Conservation (phyloP, 2,113 vertebrate species). For the Aramus guarauna region DNA sequence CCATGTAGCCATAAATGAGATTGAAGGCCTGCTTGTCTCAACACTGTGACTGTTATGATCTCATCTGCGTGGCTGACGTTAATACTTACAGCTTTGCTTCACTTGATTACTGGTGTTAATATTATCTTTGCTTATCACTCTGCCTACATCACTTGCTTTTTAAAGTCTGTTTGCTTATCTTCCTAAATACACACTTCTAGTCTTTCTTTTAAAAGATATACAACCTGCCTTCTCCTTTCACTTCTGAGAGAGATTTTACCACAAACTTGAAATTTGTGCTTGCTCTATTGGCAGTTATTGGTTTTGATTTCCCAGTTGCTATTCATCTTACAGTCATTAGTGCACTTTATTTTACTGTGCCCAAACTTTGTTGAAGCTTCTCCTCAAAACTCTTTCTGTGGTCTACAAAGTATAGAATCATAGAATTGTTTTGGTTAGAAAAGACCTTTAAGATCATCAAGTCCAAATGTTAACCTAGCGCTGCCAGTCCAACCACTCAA, state of each 20-base stretch:
- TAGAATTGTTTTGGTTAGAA: too few relatives aligned
- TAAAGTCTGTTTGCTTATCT: not conserved
- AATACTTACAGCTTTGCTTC: not conserved
- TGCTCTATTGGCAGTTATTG: not conserved
- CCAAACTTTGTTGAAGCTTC: not conserved
- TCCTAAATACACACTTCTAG: not conserved
- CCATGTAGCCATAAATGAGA: not conserved
- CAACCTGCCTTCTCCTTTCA: not conserved
- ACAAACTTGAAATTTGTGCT: not conserved
- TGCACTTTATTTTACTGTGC: not conserved
- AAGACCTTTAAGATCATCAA: too few relatives aligned
- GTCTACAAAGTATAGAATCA: not conserved
- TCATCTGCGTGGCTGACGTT: not conserved
- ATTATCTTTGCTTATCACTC: not conserved
- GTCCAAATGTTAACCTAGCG: too few relatives aligned
- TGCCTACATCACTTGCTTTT: not conserved
- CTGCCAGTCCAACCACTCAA: too few relatives aligned
- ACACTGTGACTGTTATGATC: not conserved
- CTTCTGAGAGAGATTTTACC: not conserved
- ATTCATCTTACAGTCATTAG: not conserved
- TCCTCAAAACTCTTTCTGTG: not conserved
- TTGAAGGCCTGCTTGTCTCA: not conserved
- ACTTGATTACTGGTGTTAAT: not conserved
- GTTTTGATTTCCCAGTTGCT: not conserved
- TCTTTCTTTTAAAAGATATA: not conserved